Evolutionary conservation across 1,140 invertebrate species (phyloP), one percentile per base, ranked within the genome.

Genomic region (Plutomurus gul): DNA sequence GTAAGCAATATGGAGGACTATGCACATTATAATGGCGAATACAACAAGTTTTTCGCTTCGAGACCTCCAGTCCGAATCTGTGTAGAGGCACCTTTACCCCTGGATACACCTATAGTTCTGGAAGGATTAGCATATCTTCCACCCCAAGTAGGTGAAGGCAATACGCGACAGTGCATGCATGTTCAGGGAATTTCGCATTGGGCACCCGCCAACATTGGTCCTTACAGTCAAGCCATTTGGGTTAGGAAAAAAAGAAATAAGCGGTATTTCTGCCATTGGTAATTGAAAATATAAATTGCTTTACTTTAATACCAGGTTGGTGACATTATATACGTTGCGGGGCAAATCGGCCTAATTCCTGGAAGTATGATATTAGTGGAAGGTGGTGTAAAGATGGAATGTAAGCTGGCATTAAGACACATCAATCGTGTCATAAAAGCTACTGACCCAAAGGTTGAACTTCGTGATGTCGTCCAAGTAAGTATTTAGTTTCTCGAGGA

Each of bases 181-280:
- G 95, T 97, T 30, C 96, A 97, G 87, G 93, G 95, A 70, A 92
- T 97, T 77, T 97, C 95, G 25, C 95, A 97, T 87, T 98, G 96
- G 96, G 95, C 96, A 4, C 95, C 96, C 5, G 95, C 95, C 47
- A 97, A 96, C 85, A 97, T 98, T 83, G 96, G 96, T 16, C 96
- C 96, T 36, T 98, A 97, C 86, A 97, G 95, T 85, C 96, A 98
- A 88, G 94, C 93, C 27, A 90, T 94, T 77, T 91, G 91, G 88
- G 93, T 95, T 85, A 86, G 85, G 85, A 70, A 37, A 18, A 33
- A 51, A 18, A 30, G 4, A 30, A 75, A 75, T 30, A 22, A 77
- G 79, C n/a, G n/a, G n/a, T n/a, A n/a, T n/a, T n/a, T n/a, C n/a
- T n/a, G 20, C 46, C n/a, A 49, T 10, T 22, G 1, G 25, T 25